Evolutionary conservation across 2,888 invertebrate genomes (phyloP), one percentile per base, ranked within the genome.

Genomic region (Lobophora halterata): DNA sequence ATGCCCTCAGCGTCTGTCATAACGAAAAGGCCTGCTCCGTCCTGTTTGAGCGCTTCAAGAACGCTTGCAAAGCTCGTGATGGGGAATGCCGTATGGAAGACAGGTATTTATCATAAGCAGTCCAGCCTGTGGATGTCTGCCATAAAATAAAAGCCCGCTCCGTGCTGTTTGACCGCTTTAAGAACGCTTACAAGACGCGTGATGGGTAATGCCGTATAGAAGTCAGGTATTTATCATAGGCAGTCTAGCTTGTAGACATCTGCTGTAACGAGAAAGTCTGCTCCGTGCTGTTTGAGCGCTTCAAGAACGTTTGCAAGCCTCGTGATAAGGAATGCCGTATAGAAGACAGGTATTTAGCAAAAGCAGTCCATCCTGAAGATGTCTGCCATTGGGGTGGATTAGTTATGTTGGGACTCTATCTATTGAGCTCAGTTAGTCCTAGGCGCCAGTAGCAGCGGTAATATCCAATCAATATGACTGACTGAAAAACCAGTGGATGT

Each of bases 281-380:
- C 80, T 90, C 92, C 55, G 92, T 93, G 61, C 89, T 95, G 45
- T 95, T 93, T 77, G 94, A 95, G 62, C 93, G 95, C 61, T 96
- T 96, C 89, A 95, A 95, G 88, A 90, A 91, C 54, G 93, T 94
- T 72, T 96, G 96, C 89, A 95, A 95, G 81, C 93, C 93, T 52
- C 90, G 94, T 52, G 95, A 95, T 64, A 94, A 93, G 72, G 94
- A 93, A 79, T 96, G 96, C 79, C 92, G 92, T 62, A 96, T 95
- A 95, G 95, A 95, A 60, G 94, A 94, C 88, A 93, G 95, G 96
- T 95, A 79, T 89, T n/a, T n/a, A n/a, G n/a, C n/a, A n/a, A n/a
- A n/a, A n/a, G n/a, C n/a, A n/a, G n/a, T n/a, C n/a, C n/a, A n/a
- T n/a, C n/a, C n/a, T n/a, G n/a, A n/a, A n/a, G n/a, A n/a, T n/a